These are phyloP conservation scores for Pseudolycoriella hygida DNA, from an alignment of 2,888 invertebrate species.

Conservation along the genomic window DNA sequence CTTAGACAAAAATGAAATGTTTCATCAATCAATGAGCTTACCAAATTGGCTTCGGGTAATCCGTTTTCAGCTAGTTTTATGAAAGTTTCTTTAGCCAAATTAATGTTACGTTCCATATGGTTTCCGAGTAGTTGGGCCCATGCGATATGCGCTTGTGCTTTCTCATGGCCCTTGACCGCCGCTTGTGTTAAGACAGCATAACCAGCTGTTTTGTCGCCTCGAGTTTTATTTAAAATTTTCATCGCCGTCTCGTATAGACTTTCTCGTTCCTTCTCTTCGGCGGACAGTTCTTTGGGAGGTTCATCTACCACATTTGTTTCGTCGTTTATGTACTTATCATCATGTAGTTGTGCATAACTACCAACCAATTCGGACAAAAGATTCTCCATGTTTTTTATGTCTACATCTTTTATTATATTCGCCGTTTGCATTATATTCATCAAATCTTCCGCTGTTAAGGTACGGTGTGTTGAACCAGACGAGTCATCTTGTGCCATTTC, in stretches of 20 bases:
- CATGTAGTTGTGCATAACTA: too few species aligned
- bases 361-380: conserved; percentile 2
- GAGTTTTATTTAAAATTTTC: conserved; percentile 49
- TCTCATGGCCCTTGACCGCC: conserved; percentile 59
- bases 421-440: background rate
- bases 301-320: conserved; percentile 1
- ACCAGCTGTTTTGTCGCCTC: conserved; percentile 51
- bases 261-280: conserved; percentile 21
- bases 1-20: background rate
- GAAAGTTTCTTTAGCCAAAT: conserved; percentile 58
- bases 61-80: conserved; percentile 57
- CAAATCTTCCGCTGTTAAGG: background rate
- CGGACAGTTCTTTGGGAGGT: background rate
- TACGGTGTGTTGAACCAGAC: background rate
- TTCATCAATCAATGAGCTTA: conserved; percentile 22
- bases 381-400: background rate
- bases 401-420: conserved; percentile 5
- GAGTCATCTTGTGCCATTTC: background rate
- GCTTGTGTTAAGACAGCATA: conserved; percentile 62
- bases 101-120: conserved; percentile 56
- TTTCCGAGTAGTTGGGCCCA: conserved; percentile 80
- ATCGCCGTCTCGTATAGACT: conserved; percentile 54
- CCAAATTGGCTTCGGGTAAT: conserved; percentile 78
- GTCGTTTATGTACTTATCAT: background rate
- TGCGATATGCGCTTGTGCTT: conserved; percentile 69